Base-by-base conservation (phyloP, 2,113 vertebrate genomes). In the Canis aureus region DNA sequence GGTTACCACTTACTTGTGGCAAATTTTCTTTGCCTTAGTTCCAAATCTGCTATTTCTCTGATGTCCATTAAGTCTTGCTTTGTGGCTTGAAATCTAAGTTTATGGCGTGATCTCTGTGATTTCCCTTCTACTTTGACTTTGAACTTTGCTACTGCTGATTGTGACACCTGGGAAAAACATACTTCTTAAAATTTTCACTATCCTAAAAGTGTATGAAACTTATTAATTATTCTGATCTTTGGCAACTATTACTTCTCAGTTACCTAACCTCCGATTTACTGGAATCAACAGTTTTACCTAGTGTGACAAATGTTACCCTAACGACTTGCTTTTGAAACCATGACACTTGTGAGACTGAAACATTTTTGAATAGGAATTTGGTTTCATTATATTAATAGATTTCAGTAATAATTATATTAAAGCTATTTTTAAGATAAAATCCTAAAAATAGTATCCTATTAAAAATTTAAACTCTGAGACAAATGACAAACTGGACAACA, bases 261-360 rank as follows among this genome's bases (percentile, higher is more conserved):
- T 71, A 57, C 20, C 53, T 80, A 82, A 87, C 71, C 1, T 60
- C 11, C 0, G 59, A 74, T 43, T 84, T 84, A 94, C 5, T 91
- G 87, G 94, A 78, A 89, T 71, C 43, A 91, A 86, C 17, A 94
- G 91, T 91, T 84, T 43, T 91, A 76, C n/a, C 16, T 12, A 51
- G 1, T 9, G 7, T 83, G 78, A 74, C n/a, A 10, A 43, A 12
- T 29, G 35, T 64, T 9, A 57, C 4, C 43, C 51, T 64, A 49
- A 78, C 8, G 78, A 93, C 66, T 94, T 71, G 60, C 62, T 66
- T 17, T 86, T 81, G 2, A 91, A 96, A 93, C 16, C 12, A 22
- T 32, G 7, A 60, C 4, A 49, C 8, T 62, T 78, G 1, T 66
- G 49, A 97, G 11, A 76, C 57, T 92, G 66, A 82, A 43, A 60